phyloP scores from a whole-genome alignment of 2,113 vertebrate species.

The Thryonomys swinderianus region DNA sequence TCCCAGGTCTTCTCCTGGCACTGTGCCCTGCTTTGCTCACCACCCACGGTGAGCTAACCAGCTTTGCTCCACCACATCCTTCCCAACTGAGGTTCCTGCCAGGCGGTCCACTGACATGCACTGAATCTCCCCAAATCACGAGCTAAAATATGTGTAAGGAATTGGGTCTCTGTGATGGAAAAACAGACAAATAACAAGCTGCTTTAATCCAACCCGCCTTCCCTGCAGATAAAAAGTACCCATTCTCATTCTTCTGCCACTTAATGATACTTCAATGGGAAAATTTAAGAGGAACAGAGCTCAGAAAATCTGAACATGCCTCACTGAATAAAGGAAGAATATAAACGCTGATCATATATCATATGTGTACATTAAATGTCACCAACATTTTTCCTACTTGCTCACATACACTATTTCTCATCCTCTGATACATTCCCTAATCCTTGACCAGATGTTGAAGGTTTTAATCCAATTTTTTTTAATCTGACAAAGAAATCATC shows the following conservation, averaged over 20 bases:
- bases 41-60: background rate
- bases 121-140: background rate
- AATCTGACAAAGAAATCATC: background rate
- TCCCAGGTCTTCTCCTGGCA: background rate
- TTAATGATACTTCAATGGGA: background rate
- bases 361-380: background rate
- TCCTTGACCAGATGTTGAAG: background rate
- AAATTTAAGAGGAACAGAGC: background rate
- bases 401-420: background rate
- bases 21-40: background rate
- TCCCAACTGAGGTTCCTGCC: background rate
- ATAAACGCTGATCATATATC: background rate
- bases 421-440: background rate
- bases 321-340: constrained; percentile 2
- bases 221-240: background rate
- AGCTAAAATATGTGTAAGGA: background rate
- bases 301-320: background rate
- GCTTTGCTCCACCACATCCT: background rate
- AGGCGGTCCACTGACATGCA: background rate
- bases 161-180: background rate
- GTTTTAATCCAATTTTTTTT: background rate
- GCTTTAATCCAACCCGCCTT: background rate
- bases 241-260: background rate
- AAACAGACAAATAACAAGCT: background rate
- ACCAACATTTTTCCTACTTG: background rate